Percentiles rank a stretch among this genome's conserved stretches.
phyloP scores from a whole-genome alignment of 2,797 vertebrate species.

The Characodon lateralis region DNA sequence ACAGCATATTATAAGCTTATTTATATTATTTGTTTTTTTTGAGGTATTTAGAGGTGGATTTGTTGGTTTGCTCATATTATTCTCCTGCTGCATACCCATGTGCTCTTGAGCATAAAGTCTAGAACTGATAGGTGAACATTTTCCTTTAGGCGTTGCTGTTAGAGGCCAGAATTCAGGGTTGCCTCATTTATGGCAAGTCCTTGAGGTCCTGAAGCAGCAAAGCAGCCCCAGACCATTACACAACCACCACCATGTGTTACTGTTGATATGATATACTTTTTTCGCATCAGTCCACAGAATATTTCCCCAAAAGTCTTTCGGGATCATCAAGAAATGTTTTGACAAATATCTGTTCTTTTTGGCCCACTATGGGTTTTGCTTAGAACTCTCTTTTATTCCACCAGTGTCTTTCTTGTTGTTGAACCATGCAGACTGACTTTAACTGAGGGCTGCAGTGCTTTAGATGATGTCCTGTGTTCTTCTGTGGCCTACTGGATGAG shows the following conservation, averaged over 20 bases:
- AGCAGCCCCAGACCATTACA: neutral
- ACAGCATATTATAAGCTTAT: neutral
- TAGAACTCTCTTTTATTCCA: neutral
- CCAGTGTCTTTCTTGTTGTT: no score
- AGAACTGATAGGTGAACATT: neutral
- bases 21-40: neutral
- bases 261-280: no score
- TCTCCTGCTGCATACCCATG: neutral
- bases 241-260: neutral
- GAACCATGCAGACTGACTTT: no score
- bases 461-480: no score
- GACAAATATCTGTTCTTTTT: neutral
- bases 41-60: neutral
- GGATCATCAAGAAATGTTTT: neutral
- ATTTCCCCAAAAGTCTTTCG: neutral
- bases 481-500: no score
- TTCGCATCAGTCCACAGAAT: neutral
- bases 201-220: neutral
- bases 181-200: no score
- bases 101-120: neutral
- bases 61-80: neutral
- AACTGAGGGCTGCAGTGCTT: no score
- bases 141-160: neutral
- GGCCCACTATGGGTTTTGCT: neutral
- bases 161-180: no score